These are phyloP conservation scores for Drosophila testacea DNA, from an alignment of 2,888 invertebrate species.

Conservation along the genomic window DNA sequence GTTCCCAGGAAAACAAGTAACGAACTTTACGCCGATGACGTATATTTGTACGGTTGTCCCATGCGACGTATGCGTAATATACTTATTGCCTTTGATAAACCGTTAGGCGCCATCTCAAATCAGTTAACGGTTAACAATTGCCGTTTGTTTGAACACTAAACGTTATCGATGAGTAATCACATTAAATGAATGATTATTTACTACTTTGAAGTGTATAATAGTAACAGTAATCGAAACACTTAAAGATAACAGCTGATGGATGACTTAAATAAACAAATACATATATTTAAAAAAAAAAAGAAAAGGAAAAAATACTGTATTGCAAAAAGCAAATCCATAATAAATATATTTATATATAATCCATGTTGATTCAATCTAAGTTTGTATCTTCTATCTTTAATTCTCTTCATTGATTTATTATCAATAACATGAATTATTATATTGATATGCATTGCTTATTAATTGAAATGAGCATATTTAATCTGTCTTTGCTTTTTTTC, in stretches of 20 bases:
- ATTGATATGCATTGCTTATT: too few relatives aligned
- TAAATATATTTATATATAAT: too few relatives aligned
- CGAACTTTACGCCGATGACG: conserved; percentile 72
- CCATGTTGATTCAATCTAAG: background rate
- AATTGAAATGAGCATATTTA: too few relatives aligned
- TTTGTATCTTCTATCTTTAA: background rate
- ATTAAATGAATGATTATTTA: background rate
- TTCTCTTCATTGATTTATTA: too few relatives aligned
- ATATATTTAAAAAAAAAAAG: background rate
- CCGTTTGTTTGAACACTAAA: background rate
- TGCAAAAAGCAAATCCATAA: too few relatives aligned
- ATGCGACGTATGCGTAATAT: conserved; percentile 50
- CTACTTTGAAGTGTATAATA: background rate
- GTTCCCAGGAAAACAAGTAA: conserved; percentile 31
- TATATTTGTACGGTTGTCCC: conserved; percentile 17
- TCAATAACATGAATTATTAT: background rate
- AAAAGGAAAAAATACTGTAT: background rate
- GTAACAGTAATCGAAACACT: background rate
- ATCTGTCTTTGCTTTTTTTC: too few relatives aligned
- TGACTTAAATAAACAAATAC: background rate
- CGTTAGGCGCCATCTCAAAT: conserved; percentile 6
- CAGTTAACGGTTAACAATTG: conserved; percentile 2
- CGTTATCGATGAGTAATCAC: background rate
- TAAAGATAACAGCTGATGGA: background rate
- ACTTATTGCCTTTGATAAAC: background rate